Evolutionary conservation across 2,888 invertebrate genomes (phyloP), one percentile per base, ranked within the genome.

Genomic region (Trileptium ribeirensis): DNA sequence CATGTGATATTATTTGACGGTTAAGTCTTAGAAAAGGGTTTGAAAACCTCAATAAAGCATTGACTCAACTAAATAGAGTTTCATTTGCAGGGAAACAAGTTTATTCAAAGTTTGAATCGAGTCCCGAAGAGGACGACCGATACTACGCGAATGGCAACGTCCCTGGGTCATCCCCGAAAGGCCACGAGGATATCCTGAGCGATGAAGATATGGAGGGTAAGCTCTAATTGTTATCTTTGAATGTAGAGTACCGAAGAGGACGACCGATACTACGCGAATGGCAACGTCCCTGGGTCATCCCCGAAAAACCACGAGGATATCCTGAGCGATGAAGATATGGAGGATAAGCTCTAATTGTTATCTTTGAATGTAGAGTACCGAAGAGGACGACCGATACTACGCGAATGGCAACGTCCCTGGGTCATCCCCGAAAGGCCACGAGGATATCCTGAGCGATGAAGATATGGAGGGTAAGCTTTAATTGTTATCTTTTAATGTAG

Each of bases 21-120:
- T n/a, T n/a, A n/a, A n/a, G n/a, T n/a, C n/a, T n/a, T n/a, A n/a
- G n/a, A n/a, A n/a, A n/a, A n/a, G n/a, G n/a, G n/a, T n/a, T n/a
- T n/a, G n/a, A n/a, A n/a, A n/a, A n/a, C n/a, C n/a, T n/a, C n/a
- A n/a, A n/a, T n/a, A n/a, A n/a, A n/a, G n/a, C n/a, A n/a, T n/a
- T n/a, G n/a, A n/a, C n/a, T n/a, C n/a, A n/a, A n/a, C n/a, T n/a
- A n/a, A n/a, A n/a, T n/a, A n/a, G n/a, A n/a, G n/a, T n/a, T n/a
- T n/a, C n/a, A n/a, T n/a, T n/a, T n/a, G n/a, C n/a, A n/a, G n/a
- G n/a, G n/a, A n/a, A n/a, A n/a, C 51, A 51, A 51, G 24, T 51
- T 51, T 80, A 80, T 40, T 82, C 82, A 24, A 82, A 82, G 40
- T 82, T 82, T 75, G 79, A 80, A n/a, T 38, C 79, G 2, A 34